These are phyloP conservation scores for Camptogramma bilineatum DNA, from an alignment of 2,888 invertebrate species.

Conservation along the genomic window DNA sequence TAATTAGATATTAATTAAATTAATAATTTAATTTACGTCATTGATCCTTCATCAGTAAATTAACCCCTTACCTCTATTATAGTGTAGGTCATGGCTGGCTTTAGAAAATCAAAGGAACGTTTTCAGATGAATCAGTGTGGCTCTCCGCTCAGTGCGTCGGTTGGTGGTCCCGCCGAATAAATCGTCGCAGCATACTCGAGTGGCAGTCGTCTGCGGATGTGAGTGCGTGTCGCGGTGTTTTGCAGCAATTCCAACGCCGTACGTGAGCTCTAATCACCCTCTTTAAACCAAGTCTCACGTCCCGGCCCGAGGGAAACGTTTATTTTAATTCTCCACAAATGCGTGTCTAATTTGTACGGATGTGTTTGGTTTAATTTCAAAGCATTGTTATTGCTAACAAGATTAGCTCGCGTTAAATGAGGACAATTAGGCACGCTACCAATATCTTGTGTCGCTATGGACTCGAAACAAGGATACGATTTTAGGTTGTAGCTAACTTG, in stretches of 20 bases:
- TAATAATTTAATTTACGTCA: too few species aligned
- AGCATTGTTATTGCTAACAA: slow-evolving; percentile 60
- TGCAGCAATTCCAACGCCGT: slow-evolving; percentile 60
- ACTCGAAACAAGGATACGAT: background rate
- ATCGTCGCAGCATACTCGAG: slow-evolving; percentile 50
- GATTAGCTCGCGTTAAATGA: slow-evolving; percentile 43
- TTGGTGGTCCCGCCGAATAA: slow-evolving; percentile 42
- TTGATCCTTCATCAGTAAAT: too few species aligned
- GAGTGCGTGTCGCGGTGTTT: slow-evolving; percentile 63
- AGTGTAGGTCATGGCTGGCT: too few species aligned
- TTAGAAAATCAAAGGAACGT: too few species aligned
- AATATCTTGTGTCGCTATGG: slow-evolving; percentile 26
- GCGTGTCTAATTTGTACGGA: slow-evolving; percentile 73
- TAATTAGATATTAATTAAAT: too few species aligned
- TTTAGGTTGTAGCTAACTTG: too few species aligned
- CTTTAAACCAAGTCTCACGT: slow-evolving; percentile 75
- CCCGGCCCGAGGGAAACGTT: slow-evolving; percentile 64
- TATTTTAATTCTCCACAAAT: slow-evolving; percentile 79
- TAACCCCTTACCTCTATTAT: too few species aligned
- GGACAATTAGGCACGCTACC: slow-evolving; percentile 39
- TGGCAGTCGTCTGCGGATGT: slow-evolving; percentile 52
- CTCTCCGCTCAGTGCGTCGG: slow-evolving; percentile 1
- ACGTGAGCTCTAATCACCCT: slow-evolving; percentile 76
- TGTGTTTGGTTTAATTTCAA: slow-evolving; percentile 73
- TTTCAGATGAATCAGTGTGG: background rate